Conservation (phyloP, 2,797 vertebrate genomes). For the Orientallactaga sibirica region DNA sequence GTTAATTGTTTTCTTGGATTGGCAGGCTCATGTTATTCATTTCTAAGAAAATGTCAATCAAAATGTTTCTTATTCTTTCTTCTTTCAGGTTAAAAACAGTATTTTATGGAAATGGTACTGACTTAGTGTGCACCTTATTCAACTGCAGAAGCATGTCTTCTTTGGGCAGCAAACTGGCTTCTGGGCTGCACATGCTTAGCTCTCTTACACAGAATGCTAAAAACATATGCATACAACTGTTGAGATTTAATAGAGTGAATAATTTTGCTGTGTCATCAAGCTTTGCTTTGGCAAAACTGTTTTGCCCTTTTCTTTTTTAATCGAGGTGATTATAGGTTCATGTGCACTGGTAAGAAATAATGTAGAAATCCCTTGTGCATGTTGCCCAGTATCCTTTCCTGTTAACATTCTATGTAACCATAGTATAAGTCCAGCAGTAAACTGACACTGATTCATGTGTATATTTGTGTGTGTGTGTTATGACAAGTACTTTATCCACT, state of each 20-base stretch:
- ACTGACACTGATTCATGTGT: neutral
- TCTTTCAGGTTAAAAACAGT: conserved; percentile 31
- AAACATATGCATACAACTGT: neutral
- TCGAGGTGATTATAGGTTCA: neutral
- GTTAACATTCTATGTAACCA: conserved; percentile 3
- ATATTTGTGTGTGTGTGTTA: neutral
- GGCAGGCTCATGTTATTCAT: neutral
- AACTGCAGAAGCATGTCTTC: neutral
- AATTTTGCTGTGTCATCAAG: neutral
- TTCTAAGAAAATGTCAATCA: conserved; percentile 51
- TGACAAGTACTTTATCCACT: too few species aligned
- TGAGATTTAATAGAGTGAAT: neutral
- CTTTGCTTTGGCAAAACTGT: neutral
- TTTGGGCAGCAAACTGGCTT: neutral
- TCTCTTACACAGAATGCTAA: neutral
- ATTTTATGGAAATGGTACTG: neutral
- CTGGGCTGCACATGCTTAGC: neutral
- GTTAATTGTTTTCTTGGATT: neutral
- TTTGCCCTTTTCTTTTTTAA: neutral
- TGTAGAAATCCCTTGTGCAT: neutral
- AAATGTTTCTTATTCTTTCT: conserved; percentile 21
- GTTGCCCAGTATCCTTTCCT: neutral
- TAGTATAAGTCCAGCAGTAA: neutral
- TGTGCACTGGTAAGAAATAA: conserved; percentile 21
- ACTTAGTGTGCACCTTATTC: neutral